Conservation (phyloP, 2,888 invertebrate species). For the Smittia aterrima region DNA sequence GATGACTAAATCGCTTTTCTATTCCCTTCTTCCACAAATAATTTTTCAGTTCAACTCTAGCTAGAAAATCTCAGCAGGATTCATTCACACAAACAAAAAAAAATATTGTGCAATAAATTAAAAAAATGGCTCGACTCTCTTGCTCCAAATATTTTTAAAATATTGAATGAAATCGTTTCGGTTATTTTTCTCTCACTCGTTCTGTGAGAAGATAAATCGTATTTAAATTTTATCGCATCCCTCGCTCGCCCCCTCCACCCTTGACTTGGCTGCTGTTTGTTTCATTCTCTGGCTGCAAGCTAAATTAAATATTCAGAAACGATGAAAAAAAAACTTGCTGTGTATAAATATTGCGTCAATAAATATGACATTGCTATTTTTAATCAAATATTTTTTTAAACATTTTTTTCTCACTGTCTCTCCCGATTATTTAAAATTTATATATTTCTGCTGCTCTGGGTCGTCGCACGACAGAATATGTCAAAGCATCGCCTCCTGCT, state of each 20-base stretch:
- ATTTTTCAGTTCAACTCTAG: too few relatives aligned
- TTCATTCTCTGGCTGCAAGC: slow-evolving; percentile 27
- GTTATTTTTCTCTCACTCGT: not conserved
- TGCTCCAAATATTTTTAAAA: not conserved
- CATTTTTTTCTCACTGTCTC: not conserved
- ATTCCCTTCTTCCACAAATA: too few relatives aligned
- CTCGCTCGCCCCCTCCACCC: not conserved
- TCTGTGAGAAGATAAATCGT: not conserved
- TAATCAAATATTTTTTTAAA: slow-evolving; percentile 26
- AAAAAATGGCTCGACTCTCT: not conserved
- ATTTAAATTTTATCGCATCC: slow-evolving; percentile 28
- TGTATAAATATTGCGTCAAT: slow-evolving; percentile 31
- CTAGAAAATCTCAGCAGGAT: too few relatives aligned
- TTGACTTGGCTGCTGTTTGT: not conserved
- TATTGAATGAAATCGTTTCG: slow-evolving; percentile 26
- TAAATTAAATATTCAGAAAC: slow-evolving; percentile 32
- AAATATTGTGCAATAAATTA: not conserved
- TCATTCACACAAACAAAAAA: not conserved
- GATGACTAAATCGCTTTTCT: too few relatives aligned
- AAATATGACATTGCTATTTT: slow-evolving; percentile 34
- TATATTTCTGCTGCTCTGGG: not conserved
- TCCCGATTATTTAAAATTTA: slow-evolving; percentile 22
- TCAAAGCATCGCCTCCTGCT: too few relatives aligned
- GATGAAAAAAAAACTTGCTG: not conserved
- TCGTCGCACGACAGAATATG: not conserved